Conservation (phyloP, 2,113 vertebrate species). For the Nymphicus hollandicus region DNA sequence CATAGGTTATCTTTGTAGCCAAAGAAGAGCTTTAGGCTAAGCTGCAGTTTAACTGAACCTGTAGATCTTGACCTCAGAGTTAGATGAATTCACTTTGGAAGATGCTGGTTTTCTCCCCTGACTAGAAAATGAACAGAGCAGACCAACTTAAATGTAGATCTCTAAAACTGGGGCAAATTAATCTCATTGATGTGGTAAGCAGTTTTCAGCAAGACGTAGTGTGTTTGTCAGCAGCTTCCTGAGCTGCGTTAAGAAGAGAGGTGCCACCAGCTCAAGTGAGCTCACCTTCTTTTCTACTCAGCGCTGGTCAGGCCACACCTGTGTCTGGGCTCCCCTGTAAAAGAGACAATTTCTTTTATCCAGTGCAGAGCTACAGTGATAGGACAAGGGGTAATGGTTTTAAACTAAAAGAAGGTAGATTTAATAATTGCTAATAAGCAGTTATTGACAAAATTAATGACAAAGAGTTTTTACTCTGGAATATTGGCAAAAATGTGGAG, state of each 20-base stretch:
- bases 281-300: background rate
- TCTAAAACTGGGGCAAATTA: background rate
- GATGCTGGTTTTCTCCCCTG: background rate
- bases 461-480: background rate
- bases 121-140: background rate
- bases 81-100: background rate
- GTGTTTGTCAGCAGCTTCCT: background rate
- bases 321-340: background rate
- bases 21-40: background rate
- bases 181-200: background rate
- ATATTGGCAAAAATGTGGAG: background rate
- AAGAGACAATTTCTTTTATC: background rate
- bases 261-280: background rate
- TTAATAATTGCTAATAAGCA: background rate
- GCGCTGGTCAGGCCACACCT: background rate
- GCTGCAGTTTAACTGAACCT: background rate
- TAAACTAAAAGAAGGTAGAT: background rate
- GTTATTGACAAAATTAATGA: background rate
- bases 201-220: background rate
- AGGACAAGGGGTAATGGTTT: background rate
- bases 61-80: background rate
- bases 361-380: background rate
- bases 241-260: background rate
- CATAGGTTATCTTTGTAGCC: background rate
- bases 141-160: background rate